A percentile compares a stretch with the other conserved stretches of the same genome.
phyloP scores from a whole-genome alignment of 2,888 invertebrate species.

The Choristoneura rosaceana region DNA sequence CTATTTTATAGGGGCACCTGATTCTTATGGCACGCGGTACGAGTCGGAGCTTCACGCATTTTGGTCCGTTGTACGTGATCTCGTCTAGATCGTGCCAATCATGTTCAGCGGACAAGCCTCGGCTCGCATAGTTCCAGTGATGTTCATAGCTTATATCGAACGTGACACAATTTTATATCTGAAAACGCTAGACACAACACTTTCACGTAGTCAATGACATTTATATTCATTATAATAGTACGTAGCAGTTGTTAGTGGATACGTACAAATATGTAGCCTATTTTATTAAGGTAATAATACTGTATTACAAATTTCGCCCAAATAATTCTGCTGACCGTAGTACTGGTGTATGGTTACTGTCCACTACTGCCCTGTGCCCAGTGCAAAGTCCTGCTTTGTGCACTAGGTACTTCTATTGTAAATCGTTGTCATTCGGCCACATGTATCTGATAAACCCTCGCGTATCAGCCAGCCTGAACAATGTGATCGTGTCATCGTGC shows the following conservation, averaged over 20 bases:
- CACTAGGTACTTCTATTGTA: too few species aligned
- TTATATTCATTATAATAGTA: conserved; percentile 22
- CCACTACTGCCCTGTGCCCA: too few species aligned
- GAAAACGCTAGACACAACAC: conserved; percentile 29
- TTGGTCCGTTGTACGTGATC: conserved; percentile 39
- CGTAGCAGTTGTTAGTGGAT: neutral
- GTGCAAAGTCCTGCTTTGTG: too few species aligned
- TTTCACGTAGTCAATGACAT: conserved; percentile 28
- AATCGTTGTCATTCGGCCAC: too few species aligned
- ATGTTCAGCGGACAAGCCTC: conserved; percentile 33
- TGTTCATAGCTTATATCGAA: conserved; percentile 42
- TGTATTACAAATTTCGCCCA: neutral
- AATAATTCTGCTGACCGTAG: too few species aligned
- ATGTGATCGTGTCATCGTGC: too few species aligned
- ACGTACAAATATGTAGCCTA: conserved; percentile 4
- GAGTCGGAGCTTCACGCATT: conserved; percentile 2
- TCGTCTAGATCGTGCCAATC: conserved; percentile 42
- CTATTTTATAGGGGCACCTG: conserved; percentile 13
- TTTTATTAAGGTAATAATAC: neutral
- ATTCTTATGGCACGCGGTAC: conserved; percentile 14
- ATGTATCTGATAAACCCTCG: too few species aligned
- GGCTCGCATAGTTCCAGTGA: conserved; percentile 30
- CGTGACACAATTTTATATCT: conserved; percentile 43
- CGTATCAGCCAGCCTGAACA: too few species aligned
- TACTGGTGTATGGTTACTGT: neutral